Evolutionary conservation across 2,888 invertebrate genomes (phyloP).

Genomic region (Leucophenga montana): DNA sequence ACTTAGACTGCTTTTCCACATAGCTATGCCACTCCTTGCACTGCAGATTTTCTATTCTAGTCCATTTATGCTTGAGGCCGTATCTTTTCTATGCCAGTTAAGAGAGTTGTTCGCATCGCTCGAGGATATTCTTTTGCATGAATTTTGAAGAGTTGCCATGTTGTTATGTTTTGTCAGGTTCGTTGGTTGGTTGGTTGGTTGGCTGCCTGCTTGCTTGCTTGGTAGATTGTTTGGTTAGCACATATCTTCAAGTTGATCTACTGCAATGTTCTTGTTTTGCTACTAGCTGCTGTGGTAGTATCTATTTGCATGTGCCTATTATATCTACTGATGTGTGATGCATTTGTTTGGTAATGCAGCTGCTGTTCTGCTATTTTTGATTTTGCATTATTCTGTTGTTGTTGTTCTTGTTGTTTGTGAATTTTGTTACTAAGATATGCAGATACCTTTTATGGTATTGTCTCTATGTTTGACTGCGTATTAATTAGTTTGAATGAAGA

Average conservation of each 20-base stretch:
- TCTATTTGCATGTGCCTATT: background rate
- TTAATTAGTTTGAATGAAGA: too few species aligned
- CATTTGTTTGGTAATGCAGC: constrained; percentile 5
- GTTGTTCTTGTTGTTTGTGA: background rate
- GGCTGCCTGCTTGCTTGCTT: background rate
- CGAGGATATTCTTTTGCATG: constrained; percentile 65
- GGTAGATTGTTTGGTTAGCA: constrained; percentile 6
- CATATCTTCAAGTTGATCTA: too few species aligned
- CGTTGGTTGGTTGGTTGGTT: constrained; percentile 23
- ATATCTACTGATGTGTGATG: background rate
- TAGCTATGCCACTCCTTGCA: constrained; percentile 10
- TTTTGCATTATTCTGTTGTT: constrained; percentile 12
- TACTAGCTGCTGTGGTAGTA: constrained; percentile 32
- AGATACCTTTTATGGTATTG: too few species aligned
- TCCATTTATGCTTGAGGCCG: constrained; percentile 58
- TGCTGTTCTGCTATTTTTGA: background rate
- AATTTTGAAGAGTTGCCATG: constrained; percentile 62
- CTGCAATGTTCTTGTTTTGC: background rate
- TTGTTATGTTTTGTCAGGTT: constrained; percentile 42
- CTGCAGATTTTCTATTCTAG: constrained; percentile 70
- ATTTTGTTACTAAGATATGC: too few species aligned
- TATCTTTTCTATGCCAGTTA: constrained; percentile 71
- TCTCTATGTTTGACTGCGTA: too few species aligned
- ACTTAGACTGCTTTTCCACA: constrained; percentile 24
- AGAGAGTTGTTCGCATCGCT: constrained; percentile 64